Conservation (phyloP, 2,113 vertebrate genomes). For the Centropus unirufus region DNA sequence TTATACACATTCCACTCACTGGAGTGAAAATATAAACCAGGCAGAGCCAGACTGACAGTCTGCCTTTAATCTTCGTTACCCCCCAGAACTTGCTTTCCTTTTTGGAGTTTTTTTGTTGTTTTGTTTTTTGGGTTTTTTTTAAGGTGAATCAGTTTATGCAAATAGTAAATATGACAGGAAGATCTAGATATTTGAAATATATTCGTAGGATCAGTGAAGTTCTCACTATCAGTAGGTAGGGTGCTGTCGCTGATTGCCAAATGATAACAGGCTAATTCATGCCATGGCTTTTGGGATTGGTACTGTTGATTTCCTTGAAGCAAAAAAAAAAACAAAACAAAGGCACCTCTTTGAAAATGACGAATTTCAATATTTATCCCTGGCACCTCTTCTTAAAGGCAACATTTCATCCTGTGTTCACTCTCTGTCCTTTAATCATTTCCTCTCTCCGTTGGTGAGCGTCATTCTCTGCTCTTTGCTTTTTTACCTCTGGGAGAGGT, state of each 20-base stretch:
- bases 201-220: background rate
- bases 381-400: background rate
- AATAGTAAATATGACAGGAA: constrained; percentile 13
- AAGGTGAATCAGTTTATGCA: background rate
- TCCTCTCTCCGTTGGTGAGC: background rate
- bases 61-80: constrained; percentile 62
- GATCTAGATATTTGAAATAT: background rate
- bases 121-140: background rate
- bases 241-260: background rate
- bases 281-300: background rate
- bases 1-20: constrained; percentile 38
- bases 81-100: background rate
- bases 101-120: too few relatives aligned
- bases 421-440: background rate
- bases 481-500: constrained; percentile 52
- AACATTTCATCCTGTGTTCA: background rate
- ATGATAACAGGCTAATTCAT: constrained; percentile 15
- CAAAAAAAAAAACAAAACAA: constrained; percentile 14
- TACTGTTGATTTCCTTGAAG: background rate
- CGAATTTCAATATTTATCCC: constrained; percentile 19
- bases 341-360: background rate
- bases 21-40: constrained; percentile 47
- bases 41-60: constrained; percentile 64
- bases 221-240: background rate
- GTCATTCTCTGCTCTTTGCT: background rate